A percentile compares a stretch with the other conserved stretches of the same genome.
Conservation (phyloP, 2,888 invertebrate genomes). For the Timandra comae region DNA sequence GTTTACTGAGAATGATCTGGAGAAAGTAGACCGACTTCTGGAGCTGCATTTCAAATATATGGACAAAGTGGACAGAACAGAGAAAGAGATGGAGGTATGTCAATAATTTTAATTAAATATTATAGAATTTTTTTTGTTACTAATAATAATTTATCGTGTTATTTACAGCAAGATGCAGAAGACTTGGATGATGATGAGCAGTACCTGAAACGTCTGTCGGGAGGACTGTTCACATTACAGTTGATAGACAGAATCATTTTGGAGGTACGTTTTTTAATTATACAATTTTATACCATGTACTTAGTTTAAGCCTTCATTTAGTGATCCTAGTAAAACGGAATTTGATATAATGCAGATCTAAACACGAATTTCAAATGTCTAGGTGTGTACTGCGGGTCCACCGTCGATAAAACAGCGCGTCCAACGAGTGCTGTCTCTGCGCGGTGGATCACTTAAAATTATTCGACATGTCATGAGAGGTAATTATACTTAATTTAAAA, state of each 20-base stretch:
- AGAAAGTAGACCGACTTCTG: slow-evolving; percentile 96
- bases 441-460: slow-evolving; percentile 93
- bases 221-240: slow-evolving; percentile 97
- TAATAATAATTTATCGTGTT: background rate
- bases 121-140: background rate
- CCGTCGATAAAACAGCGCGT: slow-evolving; percentile 89
- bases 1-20: slow-evolving; percentile 98
- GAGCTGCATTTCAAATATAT: slow-evolving; percentile 98
- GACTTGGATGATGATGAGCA: slow-evolving; percentile 89
- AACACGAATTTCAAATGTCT: background rate
- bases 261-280: slow-evolving; percentile 78
- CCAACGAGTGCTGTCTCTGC: slow-evolving; percentile 89
- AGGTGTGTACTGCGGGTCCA: slow-evolving; percentile 83
- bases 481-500: no score
- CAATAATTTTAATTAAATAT: no score
- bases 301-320: background rate
- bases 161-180: slow-evolving; percentile 73
- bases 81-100: slow-evolving; percentile 82
- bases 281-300: background rate
- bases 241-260: slow-evolving; percentile 93
- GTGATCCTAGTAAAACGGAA: background rate
- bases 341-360: background rate
- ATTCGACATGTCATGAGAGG: slow-evolving; percentile 96
- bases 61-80: slow-evolving; percentile 92
- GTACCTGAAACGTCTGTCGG: slow-evolving; percentile 92